phyloP scores from a whole-genome alignment of 2,888 invertebrate genomes.

The Rotaria macrura region DNA sequence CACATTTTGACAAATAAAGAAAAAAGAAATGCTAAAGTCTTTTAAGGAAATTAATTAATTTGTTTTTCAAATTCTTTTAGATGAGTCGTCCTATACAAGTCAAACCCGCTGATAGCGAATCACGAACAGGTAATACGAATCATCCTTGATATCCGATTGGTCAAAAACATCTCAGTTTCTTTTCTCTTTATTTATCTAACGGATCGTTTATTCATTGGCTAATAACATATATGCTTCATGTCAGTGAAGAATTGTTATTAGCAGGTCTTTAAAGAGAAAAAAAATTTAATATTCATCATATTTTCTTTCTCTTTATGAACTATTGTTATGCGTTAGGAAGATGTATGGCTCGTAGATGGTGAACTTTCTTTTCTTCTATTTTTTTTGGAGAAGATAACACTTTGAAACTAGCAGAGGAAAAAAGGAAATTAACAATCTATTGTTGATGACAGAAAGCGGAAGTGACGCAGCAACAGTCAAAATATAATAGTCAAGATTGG shows the following conservation, averaged over 20 bases:
- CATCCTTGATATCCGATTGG: neutral
- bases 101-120: constrained; percentile 97
- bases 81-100: constrained; percentile 99
- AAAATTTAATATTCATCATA: neutral
- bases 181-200: neutral
- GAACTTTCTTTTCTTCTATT: too few species aligned
- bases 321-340: neutral
- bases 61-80: constrained; percentile 64
- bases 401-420: neutral
- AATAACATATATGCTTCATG: neutral
- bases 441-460: constrained; percentile 16
- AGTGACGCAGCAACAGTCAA: neutral
- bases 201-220: neutral
- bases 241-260: neutral
- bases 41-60: constrained; percentile 53
- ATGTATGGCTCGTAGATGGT: neutral
- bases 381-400: neutral
- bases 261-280: neutral
- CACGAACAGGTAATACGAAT: constrained; percentile 75
- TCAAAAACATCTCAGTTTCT: neutral
- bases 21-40: neutral
- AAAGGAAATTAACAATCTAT: constrained; percentile 2
- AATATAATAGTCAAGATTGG: neutral
- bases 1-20: neutral
- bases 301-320: neutral